Evolutionary conservation across 2,888 invertebrate genomes (phyloP).

Genomic region (Rhorus exstirpatorius): DNA sequence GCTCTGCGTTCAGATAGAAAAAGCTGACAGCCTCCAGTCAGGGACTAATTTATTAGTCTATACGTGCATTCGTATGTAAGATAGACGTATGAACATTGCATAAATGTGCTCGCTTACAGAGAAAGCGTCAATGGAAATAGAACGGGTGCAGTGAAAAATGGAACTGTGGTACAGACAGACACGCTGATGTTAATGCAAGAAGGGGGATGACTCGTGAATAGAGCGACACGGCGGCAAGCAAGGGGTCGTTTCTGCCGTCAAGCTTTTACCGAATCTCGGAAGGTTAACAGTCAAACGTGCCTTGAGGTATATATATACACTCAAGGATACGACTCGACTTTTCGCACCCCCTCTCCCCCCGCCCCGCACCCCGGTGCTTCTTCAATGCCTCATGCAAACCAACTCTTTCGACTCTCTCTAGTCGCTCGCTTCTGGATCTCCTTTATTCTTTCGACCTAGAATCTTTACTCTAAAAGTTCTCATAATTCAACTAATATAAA

Average conservation of each 20-base stretch:
- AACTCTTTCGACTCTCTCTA: slow-evolving; percentile 71
- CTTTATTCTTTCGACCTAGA: slow-evolving; percentile 24
- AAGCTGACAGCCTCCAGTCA: background rate
- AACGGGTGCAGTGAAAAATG: slow-evolving; percentile 40
- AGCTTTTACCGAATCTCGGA: slow-evolving; percentile 78
- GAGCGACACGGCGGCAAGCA: slow-evolving; percentile 40
- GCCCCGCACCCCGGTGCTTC: slow-evolving; percentile 45
- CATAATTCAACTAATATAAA: slow-evolving; percentile 16
- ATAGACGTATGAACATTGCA: background rate
- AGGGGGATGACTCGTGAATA: slow-evolving; percentile 49
- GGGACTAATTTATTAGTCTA: slow-evolving; percentile 38
- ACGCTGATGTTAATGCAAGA: slow-evolving; percentile 35
- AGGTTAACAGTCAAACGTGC: slow-evolving; percentile 81
- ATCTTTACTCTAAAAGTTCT: slow-evolving; percentile 16
- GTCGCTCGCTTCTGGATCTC: slow-evolving; percentile 29
- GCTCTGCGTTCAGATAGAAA: background rate
- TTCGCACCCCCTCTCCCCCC: no score
- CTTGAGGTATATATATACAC: slow-evolving; percentile 75
- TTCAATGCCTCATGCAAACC: slow-evolving; percentile 33
- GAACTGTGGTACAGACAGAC: slow-evolving; percentile 37
- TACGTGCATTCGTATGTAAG: background rate
- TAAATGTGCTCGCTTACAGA: background rate
- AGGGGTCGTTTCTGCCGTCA: slow-evolving; percentile 72
- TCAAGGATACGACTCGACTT: slow-evolving; percentile 64
- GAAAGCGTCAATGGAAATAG: slow-evolving; percentile 29